Evolutionary conservation across 2,113 vertebrate genomes (phyloP).

Genomic region (Mola mola): DNA sequence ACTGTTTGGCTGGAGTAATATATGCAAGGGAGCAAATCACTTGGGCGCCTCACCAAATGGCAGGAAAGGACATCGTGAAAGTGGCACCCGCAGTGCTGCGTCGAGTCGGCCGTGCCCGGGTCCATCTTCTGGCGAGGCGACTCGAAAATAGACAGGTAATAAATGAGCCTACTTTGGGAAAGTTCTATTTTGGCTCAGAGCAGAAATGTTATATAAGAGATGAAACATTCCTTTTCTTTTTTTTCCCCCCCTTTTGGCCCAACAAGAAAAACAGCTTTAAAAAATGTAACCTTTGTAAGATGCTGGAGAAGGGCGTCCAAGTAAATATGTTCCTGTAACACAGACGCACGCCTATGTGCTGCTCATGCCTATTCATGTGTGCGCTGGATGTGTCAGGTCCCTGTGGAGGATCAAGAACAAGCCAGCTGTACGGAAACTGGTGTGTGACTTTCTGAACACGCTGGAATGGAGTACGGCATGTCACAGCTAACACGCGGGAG

Average conservation of each 20-base stretch:
- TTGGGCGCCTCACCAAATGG: slow-evolving; percentile 21
- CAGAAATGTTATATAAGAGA: slow-evolving; percentile 60
- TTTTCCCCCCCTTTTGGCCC: slow-evolving; percentile 23
- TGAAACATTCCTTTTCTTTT: slow-evolving; percentile 47
- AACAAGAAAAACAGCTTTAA: neutral
- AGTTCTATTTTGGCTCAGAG: slow-evolving; percentile 64
- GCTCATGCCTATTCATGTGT: slow-evolving; percentile 5
- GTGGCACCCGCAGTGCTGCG: slow-evolving; percentile 13
- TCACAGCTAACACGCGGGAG: slow-evolving; percentile 54
- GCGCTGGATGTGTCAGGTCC: slow-evolving; percentile 15
- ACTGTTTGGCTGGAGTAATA: slow-evolving; percentile 38
- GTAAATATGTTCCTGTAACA: neutral
- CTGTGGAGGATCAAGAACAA: slow-evolving; percentile 4
- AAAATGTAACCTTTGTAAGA: slow-evolving; percentile 17
- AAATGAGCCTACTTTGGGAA: slow-evolving; percentile 60
- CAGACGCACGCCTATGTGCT: slow-evolving; percentile 1
- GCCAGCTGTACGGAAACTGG: slow-evolving; percentile 44
- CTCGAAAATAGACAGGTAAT: slow-evolving; percentile 65
- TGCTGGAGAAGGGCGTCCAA: slow-evolving; percentile 14
- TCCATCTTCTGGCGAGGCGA: slow-evolving; percentile 45
- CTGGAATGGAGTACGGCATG: slow-evolving; percentile 22
- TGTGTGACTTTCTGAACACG: neutral
- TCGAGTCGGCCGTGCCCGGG: slow-evolving; percentile 38
- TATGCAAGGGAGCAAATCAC: slow-evolving; percentile 44
- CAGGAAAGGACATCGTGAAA: neutral